Evolutionary conservation across 2,888 invertebrate genomes (phyloP), one percentile per base, ranked within the genome.

Genomic region (Phymatocera aterrima): DNA sequence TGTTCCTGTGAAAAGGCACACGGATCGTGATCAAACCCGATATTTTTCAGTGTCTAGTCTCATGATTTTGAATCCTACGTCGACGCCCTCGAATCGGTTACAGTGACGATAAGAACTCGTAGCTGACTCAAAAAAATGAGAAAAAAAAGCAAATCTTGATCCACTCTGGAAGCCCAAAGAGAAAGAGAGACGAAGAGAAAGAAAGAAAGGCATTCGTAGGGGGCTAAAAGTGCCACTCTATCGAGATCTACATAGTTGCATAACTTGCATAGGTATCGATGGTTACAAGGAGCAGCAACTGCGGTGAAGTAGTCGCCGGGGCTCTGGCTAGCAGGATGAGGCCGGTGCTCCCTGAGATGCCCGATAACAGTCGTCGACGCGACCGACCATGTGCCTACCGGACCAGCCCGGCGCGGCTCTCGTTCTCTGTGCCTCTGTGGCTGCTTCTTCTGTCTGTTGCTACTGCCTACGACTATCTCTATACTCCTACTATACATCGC

Each of bases 241-340:
- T 85, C 85, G 84, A 80, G 85, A 85, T 85, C 85, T 82, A 86
- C 86, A 85, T 86, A 86, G 86, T 85, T 85, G 85, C 85, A 85
- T 85, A 85, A 86, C 85, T 85, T 80, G 84, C 84, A 82, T 84
- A 34, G 48, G 72, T 72, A 72, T 72, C 72, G 72, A 72, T 72
- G 72, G 72, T 72, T 72, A 72, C 72, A 54, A 24, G 72, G 34
- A 72, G 72, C 72, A 72, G 72, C 72, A 54, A 48, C 51, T 34
- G 72, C 48, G 72, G 31, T 34, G 34, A 48, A 51, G 72, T 51
- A 54, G 72, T 72, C 72, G 48, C 72, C 72, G 72, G 54, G 72
- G 72, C 72, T 54, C 51, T 51, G 51, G 24, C 51, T 51, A 18
- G 48, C 72, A 72, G 72, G 87, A 86, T 82, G 86, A 85, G 86